Evolutionary conservation across 2,888 invertebrate genomes (phyloP).

Genomic region (Cremastinae sp.): DNA sequence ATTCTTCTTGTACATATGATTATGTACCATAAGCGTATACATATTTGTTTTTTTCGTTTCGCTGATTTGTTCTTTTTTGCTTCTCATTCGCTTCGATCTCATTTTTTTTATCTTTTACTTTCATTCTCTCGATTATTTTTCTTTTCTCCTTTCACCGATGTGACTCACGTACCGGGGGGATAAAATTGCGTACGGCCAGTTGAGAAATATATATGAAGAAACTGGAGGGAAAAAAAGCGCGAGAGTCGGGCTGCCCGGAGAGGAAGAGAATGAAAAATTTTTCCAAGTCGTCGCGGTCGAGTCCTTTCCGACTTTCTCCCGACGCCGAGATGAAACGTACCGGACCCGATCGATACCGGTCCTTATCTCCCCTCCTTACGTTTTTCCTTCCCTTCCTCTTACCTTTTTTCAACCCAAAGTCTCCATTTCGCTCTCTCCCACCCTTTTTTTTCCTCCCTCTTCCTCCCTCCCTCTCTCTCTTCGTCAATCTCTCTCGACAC

Average conservation of each 20-base stretch:
- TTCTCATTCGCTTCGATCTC: conserved; percentile 2
- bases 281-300: conserved; percentile 36
- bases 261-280: conserved; percentile 31
- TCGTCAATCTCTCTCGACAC: conserved; percentile 2
- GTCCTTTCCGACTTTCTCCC: conserved; percentile 28
- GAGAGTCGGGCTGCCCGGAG: too few relatives aligned
- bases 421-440: background rate
- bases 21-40: too few relatives aligned
- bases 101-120: conserved; percentile 4
- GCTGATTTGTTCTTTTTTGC: too few relatives aligned
- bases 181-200: conserved; percentile 29
- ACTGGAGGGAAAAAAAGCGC: background rate
- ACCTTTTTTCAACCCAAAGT: background rate
- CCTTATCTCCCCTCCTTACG: conserved; percentile 40
- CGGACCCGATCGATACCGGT: conserved; percentile 53
- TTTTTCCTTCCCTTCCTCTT: background rate
- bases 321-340: conserved; percentile 45
- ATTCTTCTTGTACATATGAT: conserved; percentile 8
- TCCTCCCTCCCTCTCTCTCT: background rate
- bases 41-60: too few relatives aligned
- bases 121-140: too few relatives aligned
- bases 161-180: background rate
- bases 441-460: background rate
- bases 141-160: background rate
- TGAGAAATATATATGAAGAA: conserved; percentile 24